Conservation (phyloP, 2,888 invertebrate genomes). For the Melipona bicolor region DNA sequence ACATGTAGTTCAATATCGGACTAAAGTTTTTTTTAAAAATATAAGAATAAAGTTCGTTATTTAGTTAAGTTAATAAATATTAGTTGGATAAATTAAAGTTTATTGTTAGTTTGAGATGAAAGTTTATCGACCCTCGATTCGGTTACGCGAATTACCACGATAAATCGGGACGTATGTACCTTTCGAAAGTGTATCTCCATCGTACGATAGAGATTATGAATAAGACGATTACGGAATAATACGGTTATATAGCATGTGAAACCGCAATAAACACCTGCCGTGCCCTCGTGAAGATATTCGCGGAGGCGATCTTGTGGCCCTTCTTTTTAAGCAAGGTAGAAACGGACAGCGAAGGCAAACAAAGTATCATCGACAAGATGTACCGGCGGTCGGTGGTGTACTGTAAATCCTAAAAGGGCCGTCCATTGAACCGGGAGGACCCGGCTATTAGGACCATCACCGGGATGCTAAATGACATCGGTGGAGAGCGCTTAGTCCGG, state of each 20-base stretch:
- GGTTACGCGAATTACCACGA: background rate
- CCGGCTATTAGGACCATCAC: conserved; percentile 82
- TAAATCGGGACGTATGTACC: background rate
- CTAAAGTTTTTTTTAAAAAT: no score
- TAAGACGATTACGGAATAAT: background rate
- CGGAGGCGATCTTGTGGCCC: background rate
- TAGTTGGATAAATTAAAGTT: no score
- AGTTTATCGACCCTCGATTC: no score
- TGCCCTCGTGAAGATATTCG: conserved; percentile 28
- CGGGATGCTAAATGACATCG: conserved; percentile 83
- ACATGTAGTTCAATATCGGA: no score
- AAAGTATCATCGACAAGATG: conserved; percentile 65
- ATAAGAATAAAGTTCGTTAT: no score
- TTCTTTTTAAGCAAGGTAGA: conserved; percentile 6
- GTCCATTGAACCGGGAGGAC: conserved; percentile 72
- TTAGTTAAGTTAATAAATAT: no score
- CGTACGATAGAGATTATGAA: no score
- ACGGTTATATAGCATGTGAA: background rate
- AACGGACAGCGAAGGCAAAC: conserved; percentile 37
- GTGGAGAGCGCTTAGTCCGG: conserved; percentile 81
- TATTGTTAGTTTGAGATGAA: no score
- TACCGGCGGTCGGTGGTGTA: conserved; percentile 57
- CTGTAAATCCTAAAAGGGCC: conserved; percentile 66
- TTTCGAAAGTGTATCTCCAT: background rate
- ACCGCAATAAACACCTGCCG: conserved; percentile 1